Base-by-base conservation (phyloP, 2,888 invertebrate species). In the Falcaria lacertinaria region DNA sequence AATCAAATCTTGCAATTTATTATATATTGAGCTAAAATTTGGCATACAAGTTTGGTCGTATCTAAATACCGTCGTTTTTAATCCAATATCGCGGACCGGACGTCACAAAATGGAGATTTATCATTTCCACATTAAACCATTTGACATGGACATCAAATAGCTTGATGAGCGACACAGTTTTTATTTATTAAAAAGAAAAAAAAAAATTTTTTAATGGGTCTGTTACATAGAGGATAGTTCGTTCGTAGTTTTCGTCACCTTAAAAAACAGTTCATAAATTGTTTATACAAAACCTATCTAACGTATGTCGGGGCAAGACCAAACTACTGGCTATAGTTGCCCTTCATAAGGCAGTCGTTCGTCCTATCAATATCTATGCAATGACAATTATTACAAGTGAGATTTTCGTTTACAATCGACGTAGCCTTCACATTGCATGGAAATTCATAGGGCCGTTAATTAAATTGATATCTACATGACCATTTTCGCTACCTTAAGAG, bases 241-340 rank as follows among this genome's bases (percentile, higher is more conserved):
- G 3, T 6, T 4, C 6, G 19, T n/a, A 19, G 19, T 4, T 15
- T 15, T 8, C 8, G 37, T 37, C 64, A 66, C 62, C 57, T 57
- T 52, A 54, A 53, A 41, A 56, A 47, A 46, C 41, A 47, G 47
- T 22, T 45, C 45, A 48, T 36, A 40, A 40, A 25, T n/a, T 28
- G 5, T 42, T 60, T 47, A 15, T 49, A 60, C 49, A 42, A 47
- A 33, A 46, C 45, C 44, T 41, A 52, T 41, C 38, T 55, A 56
- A 33, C 15, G 52, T 55, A 54, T 46, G 52, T 47, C 56, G 50
- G 42, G 39, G 41, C 44, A 47, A 15, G 42, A 7, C 25, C 19
- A 19, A 39, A 45, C 36, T 44, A 46, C 41, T 54, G 50, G 42
- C 48, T 54, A 63, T 45, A 48, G 43, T 33, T 19, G 28, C 39